A percentile compares a stretch with the other conserved stretches of the same genome.
Conservation (phyloP, 2,797 vertebrate genomes). For the Hafferia zeledoni region DNA sequence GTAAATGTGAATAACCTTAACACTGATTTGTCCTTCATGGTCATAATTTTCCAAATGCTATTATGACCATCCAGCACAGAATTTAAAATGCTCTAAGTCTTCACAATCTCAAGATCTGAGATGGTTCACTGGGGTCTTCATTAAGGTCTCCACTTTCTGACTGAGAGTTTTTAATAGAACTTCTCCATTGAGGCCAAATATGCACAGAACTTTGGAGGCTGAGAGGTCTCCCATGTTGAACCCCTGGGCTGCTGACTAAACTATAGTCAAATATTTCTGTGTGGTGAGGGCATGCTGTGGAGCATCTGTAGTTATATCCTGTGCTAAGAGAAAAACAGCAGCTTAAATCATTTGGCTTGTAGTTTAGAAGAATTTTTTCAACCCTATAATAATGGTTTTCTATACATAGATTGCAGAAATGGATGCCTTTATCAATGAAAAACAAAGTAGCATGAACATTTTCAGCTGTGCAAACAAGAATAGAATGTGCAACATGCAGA, state of each 20-base stretch:
- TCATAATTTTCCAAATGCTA: background rate
- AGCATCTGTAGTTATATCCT: conserved; percentile 37
- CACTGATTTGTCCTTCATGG: background rate
- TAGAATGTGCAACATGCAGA: background rate
- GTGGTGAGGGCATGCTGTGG: conserved; percentile 18
- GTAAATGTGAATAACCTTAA: background rate
- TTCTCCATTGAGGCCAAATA: background rate
- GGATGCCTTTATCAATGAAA: conserved; percentile 40
- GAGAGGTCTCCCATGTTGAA: background rate
- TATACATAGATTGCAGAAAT: conserved; percentile 57
- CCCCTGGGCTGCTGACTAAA: background rate
- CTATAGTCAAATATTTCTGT: background rate
- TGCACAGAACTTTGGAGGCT: background rate
- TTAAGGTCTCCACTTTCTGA: background rate
- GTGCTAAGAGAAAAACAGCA: conserved; percentile 5
- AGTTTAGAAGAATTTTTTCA: conserved; percentile 44
- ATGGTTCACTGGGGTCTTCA: background rate
- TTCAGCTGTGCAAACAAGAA: conserved; percentile 15
- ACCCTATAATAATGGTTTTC: conserved; percentile 59
- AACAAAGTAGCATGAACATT: background rate
- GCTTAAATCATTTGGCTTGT: conserved; percentile 31
- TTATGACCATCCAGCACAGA: background rate
- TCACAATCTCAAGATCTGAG: background rate
- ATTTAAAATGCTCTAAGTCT: background rate
- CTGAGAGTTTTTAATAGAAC: background rate